Evolutionary conservation across 2,797 vertebrate genomes (phyloP), one percentile per base, ranked within the genome.

Genomic region (Enteromius thamalakanensis): DNA sequence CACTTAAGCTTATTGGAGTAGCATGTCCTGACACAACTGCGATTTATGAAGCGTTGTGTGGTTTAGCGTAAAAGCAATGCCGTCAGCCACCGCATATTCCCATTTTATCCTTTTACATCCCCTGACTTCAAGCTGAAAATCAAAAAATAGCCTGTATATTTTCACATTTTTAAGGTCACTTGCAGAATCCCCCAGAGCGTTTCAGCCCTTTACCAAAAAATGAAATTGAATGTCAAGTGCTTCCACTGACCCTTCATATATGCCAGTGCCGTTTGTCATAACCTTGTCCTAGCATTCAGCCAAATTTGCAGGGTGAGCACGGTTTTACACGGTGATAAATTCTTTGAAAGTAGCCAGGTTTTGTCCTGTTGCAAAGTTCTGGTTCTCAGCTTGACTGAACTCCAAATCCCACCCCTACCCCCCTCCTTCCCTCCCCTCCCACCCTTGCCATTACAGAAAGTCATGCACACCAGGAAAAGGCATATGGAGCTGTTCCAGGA

Each of bases 401-500:
- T 86, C 83, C 86, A 85, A 88, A 75, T 77, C 77, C 84, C 45
- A 47, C 45, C 60, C 60, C n/a, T 55, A 55, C 77, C 85, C 83
- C 64, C 75, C 14, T 34, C 84, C 80, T 62, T 47, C 65, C 53
- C 42, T 80, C 58, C 62, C 72, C 58, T 45, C 72, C 81, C 91
- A 86, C 91, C 93, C 93, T 95, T 96, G 96, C 92, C 95, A 92
- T 97, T 96, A 93, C 96, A 99, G 98, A 99, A 99, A 96, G 98
- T 99, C 96, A 99, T 99, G 98, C 98, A 99, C 95, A 99, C 98
- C 93, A 97, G 98, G 96, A 99, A 99, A 95, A 97, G 98, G 92
- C 97, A 99, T 91, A 99, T 99, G 98, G 98, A 99, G 95, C 94
- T 99, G 93, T 99, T 99, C 97, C 98, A 99, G 95, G 98, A 99